These are phyloP conservation scores for Pteronotus mesoamericanus DNA, from an alignment of 2,797 vertebrate genomes.

Conservation along the genomic window DNA sequence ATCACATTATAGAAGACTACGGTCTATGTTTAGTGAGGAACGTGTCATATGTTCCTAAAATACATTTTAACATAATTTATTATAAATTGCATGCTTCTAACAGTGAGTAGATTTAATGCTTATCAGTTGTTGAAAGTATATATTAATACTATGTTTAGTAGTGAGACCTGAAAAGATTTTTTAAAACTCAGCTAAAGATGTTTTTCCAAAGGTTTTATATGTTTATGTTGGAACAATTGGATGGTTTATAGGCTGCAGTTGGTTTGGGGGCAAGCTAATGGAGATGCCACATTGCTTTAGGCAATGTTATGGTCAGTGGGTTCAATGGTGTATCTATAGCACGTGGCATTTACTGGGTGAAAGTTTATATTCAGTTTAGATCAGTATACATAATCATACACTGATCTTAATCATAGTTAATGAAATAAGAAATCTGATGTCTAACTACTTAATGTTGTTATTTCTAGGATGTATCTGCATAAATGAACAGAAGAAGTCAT, in stretches of 20 bases:
- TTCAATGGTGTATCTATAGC: neutral
- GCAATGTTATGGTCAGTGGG: neutral
- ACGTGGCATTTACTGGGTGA: neutral
- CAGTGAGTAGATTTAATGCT: neutral
- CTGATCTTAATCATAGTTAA: neutral
- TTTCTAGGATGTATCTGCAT: neutral
- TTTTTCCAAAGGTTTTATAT: neutral
- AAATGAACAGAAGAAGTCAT: neutral
- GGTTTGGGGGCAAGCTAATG: neutral
- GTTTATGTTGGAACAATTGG: neutral
- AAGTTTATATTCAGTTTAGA: neutral
- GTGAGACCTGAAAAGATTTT: neutral
- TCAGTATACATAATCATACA: neutral
- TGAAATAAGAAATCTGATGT: neutral
- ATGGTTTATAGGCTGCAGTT: neutral
- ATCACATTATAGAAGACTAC: neutral
- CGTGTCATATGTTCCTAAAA: neutral
- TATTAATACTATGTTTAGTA: neutral
- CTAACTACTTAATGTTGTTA: neutral
- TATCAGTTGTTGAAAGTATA: neutral
- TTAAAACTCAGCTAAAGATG: neutral
- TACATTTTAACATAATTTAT: neutral
- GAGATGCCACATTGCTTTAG: neutral
- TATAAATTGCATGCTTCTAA: neutral
- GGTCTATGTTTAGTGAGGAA: neutral